Percentiles rank a stretch among this genome's conserved stretches.
phyloP scores from a whole-genome alignment of 2,797 vertebrate species.

The Sebastes alutus region DNA sequence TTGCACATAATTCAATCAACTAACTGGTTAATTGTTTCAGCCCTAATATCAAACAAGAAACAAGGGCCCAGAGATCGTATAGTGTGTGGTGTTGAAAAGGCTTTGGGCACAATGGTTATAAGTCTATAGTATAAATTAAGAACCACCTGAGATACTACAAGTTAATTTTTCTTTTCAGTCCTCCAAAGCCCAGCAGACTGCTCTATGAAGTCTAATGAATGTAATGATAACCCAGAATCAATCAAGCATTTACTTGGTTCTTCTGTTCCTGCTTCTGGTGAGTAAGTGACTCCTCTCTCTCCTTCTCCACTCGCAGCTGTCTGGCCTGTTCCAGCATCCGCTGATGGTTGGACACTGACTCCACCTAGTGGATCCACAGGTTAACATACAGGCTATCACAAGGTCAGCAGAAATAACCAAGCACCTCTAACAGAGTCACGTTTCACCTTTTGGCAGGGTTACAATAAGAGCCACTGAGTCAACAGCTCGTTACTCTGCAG shows the following conservation, averaged over 20 bases:
- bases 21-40: neutral
- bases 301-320: slow-evolving; percentile 94
- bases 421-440: slow-evolving; percentile 42
- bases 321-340: slow-evolving; percentile 95
- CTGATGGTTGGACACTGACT: slow-evolving; percentile 95
- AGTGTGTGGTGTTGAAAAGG: neutral
- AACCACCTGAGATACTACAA: neutral
- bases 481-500: slow-evolving; percentile 60
- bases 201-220: neutral
- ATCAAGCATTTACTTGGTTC: slow-evolving; percentile 87
- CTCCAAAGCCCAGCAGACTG: neutral
- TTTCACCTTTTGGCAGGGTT: slow-evolving; percentile 64
- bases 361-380: slow-evolving; percentile 89
- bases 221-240: slow-evolving; percentile 3
- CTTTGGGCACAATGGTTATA: neutral
- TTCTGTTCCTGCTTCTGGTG: slow-evolving; percentile 98
- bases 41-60: neutral
- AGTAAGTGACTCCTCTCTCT: slow-evolving; percentile 91
- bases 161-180: neutral
- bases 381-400: neutral
- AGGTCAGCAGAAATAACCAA: slow-evolving; percentile 33
- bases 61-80: no score
- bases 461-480: slow-evolving; percentile 52
- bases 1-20: neutral
- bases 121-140: neutral